These are phyloP conservation scores for Onthophagus taurus DNA, from an alignment of 1,140 invertebrate species.

Conservation along the genomic window DNA sequence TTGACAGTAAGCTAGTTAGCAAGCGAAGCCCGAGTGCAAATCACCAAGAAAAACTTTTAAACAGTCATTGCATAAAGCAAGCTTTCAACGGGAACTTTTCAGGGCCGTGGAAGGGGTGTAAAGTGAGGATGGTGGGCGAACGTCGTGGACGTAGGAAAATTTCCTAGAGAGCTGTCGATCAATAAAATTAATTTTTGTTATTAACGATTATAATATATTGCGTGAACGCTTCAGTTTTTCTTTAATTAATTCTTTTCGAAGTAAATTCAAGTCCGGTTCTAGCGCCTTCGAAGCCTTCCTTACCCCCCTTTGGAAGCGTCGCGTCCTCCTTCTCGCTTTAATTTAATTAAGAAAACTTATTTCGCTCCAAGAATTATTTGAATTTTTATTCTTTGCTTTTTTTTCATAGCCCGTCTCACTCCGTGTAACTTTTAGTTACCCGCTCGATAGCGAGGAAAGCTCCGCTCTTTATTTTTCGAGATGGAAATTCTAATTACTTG, in stretches of 20 bases:
- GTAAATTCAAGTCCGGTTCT: not conserved
- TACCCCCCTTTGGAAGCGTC: not conserved
- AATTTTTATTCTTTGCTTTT: no score
- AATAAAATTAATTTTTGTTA: constrained; percentile 36
- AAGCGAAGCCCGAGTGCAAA: constrained; percentile 15
- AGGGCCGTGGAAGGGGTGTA: not conserved
- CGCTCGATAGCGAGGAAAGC: no score
- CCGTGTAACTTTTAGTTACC: no score
- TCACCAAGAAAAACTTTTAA: constrained; percentile 22
- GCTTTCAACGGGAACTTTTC: constrained; percentile 21
- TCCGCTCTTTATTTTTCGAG: no score
- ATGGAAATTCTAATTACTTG: no score
- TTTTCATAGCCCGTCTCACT: no score
- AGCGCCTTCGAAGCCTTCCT: not conserved
- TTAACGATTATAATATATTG: constrained; percentile 37
- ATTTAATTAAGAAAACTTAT: constrained; percentile 15
- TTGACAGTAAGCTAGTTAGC: constrained; percentile 21
- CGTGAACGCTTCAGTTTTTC: constrained; percentile 31
- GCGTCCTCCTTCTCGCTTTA: constrained; percentile 9
- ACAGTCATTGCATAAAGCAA: constrained; percentile 21
- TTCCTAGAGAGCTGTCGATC: constrained; percentile 18
- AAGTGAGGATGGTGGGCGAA: not conserved
- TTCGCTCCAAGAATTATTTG: no score
- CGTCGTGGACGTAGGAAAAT: not conserved
- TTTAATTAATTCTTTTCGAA: constrained; percentile 29